These are phyloP conservation scores for Dorcus hopei DNA, from an alignment of 2,888 invertebrate species.

Conservation along the genomic window DNA sequence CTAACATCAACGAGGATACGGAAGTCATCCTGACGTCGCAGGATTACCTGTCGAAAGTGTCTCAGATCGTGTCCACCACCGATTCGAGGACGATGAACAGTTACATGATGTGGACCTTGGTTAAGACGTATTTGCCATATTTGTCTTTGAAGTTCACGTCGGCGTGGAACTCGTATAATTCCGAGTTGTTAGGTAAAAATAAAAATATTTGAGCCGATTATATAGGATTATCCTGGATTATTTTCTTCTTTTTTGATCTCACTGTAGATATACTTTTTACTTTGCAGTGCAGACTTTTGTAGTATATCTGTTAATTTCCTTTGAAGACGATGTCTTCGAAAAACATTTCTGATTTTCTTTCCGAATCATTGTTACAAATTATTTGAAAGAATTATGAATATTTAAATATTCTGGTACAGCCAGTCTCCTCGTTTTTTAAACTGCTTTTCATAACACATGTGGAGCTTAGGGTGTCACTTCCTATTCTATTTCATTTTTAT, in stretches of 20 bases:
- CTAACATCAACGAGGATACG: slow-evolving; percentile 51
- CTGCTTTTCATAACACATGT: no score
- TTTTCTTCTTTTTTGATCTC: background rate
- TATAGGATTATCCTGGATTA: background rate
- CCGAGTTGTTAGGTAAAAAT: slow-evolving; percentile 39
- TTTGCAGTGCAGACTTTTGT: no score
- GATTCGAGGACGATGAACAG: slow-evolving; percentile 55
- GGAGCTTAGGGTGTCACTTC: no score
- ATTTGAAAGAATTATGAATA: no score
- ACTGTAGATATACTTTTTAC: background rate
- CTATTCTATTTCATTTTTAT: no score
- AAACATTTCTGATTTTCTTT: no score
- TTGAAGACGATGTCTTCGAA: no score
- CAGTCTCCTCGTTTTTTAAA: no score
- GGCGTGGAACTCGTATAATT: slow-evolving; percentile 35
- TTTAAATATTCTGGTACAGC: no score
- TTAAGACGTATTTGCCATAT: slow-evolving; percentile 54
- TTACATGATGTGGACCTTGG: slow-evolving; percentile 59
- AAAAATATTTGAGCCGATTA: background rate
- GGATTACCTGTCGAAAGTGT: slow-evolving; percentile 54
- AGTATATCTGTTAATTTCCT: no score
- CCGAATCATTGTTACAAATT: no score
- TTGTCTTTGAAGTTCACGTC: slow-evolving; percentile 49
- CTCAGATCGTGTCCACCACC: slow-evolving; percentile 52
- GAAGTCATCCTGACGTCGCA: slow-evolving; percentile 53